Evolutionary conservation across 2,888 invertebrate genomes (phyloP), one percentile per base, ranked within the genome.

Genomic region (Nomada fabriciana): DNA sequence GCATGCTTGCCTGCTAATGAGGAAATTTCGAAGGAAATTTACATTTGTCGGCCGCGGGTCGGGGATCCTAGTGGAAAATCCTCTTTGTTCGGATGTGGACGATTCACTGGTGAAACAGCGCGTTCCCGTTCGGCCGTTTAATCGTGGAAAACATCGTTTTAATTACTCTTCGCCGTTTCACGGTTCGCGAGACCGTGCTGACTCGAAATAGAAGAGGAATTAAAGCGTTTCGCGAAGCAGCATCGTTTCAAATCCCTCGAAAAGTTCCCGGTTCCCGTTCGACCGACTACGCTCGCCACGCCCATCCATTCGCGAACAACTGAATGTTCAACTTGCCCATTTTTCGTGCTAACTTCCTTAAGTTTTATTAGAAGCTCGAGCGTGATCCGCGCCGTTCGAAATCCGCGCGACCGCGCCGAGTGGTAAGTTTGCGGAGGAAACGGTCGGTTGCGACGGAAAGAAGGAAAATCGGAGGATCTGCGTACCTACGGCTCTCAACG

Each of bases 401-500:
- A 59, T 59, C n/a, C 59, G 43, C 53, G 20, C 59, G 59, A 20
- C 10, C 18, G 1, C 43, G 36, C 4, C 15, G 23, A 71, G 67
- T 63, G 71, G 70, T 15, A 70, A 60, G 59, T 68, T 75, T 1
- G 15, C 18, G 57, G 55, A 53, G n/a, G 68, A 29, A 72, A 67
- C 43, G 83, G 20, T 53, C 20, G 10, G 9, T 9, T 9, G 43
- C 11, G 15, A 71, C 47, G 50, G 11, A 53, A 61, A 9, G 20
- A 15, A 20, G 13, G 53, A 18, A 36, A 42, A 43, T 29, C 36
- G 59, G 9, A 23, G 25, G 23, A 43, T 67, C 63, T 25, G 50
- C 59, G 5, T 80, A 88, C 88, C 88, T n/a, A 68, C 25, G 11
- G 86, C 86, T 25, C 18, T 59, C 52, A 89, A 71, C 29, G 92